phyloP scores from a whole-genome alignment of 2,113 vertebrate genomes.

The Hemibates koningsi region DNA sequence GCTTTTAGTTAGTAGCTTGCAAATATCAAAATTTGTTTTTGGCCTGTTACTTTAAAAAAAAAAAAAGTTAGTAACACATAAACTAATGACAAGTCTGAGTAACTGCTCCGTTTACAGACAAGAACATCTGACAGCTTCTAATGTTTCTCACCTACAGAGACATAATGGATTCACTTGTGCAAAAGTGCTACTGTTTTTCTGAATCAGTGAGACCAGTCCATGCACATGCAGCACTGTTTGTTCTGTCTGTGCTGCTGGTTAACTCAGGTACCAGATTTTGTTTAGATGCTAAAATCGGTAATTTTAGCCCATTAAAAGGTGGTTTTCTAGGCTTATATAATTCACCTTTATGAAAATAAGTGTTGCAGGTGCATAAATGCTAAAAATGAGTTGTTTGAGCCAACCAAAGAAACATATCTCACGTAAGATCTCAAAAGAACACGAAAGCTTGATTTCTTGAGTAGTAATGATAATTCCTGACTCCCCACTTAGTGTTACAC shows the following conservation, averaged over 20 bases:
- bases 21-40: not conserved
- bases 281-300: rapidly evolving
- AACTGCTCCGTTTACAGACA: not conserved
- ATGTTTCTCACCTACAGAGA: not conserved
- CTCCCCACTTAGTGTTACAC: not conserved
- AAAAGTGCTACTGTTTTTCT: not conserved
- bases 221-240: not conserved
- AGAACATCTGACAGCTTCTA: not conserved
- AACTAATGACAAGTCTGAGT: not conserved
- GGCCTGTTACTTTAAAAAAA: not conserved
- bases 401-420: not conserved
- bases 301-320: not conserved
- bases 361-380: not conserved
- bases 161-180: not conserved
- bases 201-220: not conserved
- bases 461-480: not conserved
- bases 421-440: not conserved
- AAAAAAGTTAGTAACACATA: not conserved
- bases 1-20: not conserved
- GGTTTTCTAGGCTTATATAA: not conserved
- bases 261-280: rapidly evolving
- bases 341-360: not conserved
- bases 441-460: not conserved
- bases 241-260: not conserved
- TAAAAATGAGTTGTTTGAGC: not conserved